phyloP scores from a whole-genome alignment of 2,113 vertebrate species.

The Agelaius phoeniceus region DNA sequence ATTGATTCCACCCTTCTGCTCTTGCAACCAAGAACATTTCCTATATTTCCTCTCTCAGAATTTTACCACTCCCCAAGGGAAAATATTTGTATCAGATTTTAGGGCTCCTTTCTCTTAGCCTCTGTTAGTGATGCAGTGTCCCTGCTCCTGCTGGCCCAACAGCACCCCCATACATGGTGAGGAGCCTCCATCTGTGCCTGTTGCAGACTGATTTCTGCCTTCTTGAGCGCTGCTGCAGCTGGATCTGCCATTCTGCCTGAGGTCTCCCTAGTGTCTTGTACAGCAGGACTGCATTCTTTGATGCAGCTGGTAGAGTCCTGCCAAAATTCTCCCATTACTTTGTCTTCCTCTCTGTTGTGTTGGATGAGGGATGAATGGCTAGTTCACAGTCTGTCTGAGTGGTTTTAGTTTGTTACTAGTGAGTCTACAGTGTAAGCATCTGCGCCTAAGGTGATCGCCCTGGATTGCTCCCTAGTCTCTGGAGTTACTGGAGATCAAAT shows the following conservation, averaged over 20 bases:
- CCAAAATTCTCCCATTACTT: neutral
- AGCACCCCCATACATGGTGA: neutral
- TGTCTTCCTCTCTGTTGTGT: neutral
- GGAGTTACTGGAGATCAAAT: neutral
- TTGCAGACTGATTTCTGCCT: neutral
- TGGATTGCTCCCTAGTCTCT: neutral
- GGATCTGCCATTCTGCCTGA: neutral
- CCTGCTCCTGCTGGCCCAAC: neutral
- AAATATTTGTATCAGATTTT: neutral
- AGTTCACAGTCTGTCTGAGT: neutral
- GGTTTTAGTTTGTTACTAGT: neutral
- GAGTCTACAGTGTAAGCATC: neutral
- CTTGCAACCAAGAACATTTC: neutral
- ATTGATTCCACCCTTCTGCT: neutral
- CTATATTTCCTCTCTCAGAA: neutral
- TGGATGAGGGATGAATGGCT: neutral
- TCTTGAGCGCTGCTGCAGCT: neutral
- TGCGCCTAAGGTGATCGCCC: accelerated
- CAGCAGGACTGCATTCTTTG: neutral
- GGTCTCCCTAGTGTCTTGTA: neutral
- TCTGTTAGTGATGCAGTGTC: neutral
- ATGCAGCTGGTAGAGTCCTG: neutral
- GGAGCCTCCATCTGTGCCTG: neutral
- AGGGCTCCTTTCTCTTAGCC: neutral
- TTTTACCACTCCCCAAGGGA: neutral